phyloP scores from a whole-genome alignment of 2,113 vertebrate genomes.

The Callipepla squamata region DNA sequence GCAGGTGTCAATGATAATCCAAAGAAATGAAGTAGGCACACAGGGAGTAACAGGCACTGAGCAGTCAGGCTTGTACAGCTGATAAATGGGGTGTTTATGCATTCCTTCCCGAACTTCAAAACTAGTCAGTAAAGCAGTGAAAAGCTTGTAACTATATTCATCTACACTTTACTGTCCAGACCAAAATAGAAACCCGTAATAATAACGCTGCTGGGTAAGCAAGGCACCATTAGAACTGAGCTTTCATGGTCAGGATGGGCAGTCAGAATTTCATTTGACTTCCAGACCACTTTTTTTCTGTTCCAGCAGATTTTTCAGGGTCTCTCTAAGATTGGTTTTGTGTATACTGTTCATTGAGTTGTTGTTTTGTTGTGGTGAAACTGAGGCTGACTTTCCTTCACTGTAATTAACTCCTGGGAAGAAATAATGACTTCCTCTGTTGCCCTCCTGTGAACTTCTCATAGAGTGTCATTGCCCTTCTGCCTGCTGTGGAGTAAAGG shows the following conservation, averaged over 20 bases:
- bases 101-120: constrained; percentile 18
- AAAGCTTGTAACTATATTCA: neutral
- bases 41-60: neutral
- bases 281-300: neutral
- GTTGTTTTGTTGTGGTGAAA: neutral
- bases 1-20: constrained; percentile 27
- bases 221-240: neutral
- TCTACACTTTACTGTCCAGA: neutral
- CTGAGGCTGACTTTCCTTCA: neutral
- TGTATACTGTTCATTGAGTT: neutral
- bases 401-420: neutral
- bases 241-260: neutral
- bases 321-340: neutral
- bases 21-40: neutral
- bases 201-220: neutral
- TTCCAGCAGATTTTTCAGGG: neutral
- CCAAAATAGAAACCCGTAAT: neutral
- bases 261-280: neutral
- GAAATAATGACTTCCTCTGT: neutral
- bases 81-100: constrained; percentile 29
- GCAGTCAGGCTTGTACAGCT: neutral
- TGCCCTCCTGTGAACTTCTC: neutral
- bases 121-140: neutral
- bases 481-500: neutral
- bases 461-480: neutral